phyloP scores from a whole-genome alignment of 2,888 invertebrate species.

The Lutraria lutraria region DNA sequence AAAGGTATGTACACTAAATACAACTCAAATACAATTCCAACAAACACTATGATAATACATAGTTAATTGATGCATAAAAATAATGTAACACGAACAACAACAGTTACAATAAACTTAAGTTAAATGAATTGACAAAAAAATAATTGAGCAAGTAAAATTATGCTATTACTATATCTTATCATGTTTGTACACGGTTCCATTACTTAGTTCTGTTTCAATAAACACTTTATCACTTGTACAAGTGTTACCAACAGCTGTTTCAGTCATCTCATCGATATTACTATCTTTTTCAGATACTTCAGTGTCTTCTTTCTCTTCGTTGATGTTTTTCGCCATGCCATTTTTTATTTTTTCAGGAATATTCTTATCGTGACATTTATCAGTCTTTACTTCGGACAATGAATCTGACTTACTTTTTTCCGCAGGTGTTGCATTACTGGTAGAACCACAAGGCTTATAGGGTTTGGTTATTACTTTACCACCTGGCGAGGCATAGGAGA shows the following conservation, averaged over 20 bases:
- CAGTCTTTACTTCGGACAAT: background rate
- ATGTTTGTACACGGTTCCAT: background rate
- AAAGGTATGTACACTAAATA: background rate
- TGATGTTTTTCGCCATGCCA: background rate
- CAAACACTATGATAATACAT: background rate
- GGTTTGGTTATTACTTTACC: conserved; percentile 52
- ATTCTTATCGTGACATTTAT: background rate
- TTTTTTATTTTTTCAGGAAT: background rate
- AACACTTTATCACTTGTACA: background rate
- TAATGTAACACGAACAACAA: conserved; percentile 1
- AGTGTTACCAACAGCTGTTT: background rate
- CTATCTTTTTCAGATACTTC: background rate
- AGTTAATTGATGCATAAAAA: background rate
- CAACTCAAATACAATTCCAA: background rate
- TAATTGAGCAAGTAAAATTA: background rate
- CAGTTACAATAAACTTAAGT: background rate
- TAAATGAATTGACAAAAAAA: background rate
- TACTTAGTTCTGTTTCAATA: conserved; percentile 11
- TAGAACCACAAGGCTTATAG: conserved; percentile 12
- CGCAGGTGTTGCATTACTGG: background rate
- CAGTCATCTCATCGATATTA: background rate
- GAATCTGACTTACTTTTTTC: background rate
- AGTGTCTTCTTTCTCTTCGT: background rate
- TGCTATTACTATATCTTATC: background rate
- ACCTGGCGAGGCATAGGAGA: conserved; percentile 32